Percentiles rank a stretch among this genome's conserved stretches.
Conservation (phyloP, 2,797 vertebrate species). For the Poecilia wingei region DNA sequence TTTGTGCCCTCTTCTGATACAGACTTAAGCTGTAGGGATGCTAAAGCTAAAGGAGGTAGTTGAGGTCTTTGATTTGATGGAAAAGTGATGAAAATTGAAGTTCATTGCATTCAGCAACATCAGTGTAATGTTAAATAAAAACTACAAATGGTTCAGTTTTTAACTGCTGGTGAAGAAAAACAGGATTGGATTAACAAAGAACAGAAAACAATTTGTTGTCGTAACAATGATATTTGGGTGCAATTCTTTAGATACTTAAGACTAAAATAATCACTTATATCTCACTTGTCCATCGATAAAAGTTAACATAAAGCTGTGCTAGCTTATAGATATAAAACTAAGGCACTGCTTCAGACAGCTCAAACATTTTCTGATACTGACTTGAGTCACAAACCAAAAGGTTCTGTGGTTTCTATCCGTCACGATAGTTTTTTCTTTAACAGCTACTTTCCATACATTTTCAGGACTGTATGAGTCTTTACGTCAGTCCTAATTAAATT, state of each 20-base stretch:
- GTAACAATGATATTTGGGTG: no score
- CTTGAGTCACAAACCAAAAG: background rate
- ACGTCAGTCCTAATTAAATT: background rate
- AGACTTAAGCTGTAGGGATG: background rate
- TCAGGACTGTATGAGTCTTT: background rate
- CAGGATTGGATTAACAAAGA: no score
- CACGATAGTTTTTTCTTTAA: background rate
- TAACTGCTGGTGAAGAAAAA: background rate
- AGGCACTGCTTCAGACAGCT: background rate
- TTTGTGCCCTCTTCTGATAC: background rate
- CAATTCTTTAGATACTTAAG: no score
- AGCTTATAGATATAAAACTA: no score
- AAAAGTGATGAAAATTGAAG: background rate
- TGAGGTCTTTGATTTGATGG: background rate
- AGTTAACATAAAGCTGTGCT: no score
- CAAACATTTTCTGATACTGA: background rate
- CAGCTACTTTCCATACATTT: background rate
- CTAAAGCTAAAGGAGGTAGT: background rate
- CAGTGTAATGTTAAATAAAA: background rate
- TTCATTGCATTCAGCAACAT: background rate
- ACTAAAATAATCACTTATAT: no score
- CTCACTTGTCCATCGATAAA: no score
- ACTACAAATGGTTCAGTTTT: no score
- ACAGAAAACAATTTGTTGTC: no score
- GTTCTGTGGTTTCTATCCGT: background rate